Evolutionary conservation across 2,797 vertebrate species (phyloP).

Genomic region (Myoxocephalus aenaeus): DNA sequence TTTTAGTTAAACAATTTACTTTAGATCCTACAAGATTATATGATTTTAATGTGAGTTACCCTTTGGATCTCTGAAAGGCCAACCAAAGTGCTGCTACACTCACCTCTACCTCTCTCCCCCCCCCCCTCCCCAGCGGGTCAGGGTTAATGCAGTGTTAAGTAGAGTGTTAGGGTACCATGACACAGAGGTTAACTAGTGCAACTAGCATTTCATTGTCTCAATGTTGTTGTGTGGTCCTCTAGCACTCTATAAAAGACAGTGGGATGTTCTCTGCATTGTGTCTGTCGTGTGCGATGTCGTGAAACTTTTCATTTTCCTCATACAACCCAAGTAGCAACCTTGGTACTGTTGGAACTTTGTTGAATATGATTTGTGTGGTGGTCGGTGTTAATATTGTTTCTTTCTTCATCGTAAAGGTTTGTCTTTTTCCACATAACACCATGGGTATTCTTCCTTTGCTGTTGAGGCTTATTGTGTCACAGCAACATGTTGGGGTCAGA

Average conservation of each 20-base stretch:
- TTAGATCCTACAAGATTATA: conserved; percentile 19
- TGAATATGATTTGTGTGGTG: conserved; percentile 79
- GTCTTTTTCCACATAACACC: conserved; percentile 66
- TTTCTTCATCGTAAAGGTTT: conserved; percentile 79
- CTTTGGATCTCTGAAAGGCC: conserved; percentile 70
- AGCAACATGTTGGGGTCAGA: conserved; percentile 72
- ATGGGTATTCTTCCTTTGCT: conserved; percentile 72
- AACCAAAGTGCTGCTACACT: conserved; percentile 77
- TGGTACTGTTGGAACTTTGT: conserved; percentile 74
- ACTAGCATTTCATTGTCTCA: conserved; percentile 78
- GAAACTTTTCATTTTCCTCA: conserved; percentile 76
- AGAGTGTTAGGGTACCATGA: conserved; percentile 80
- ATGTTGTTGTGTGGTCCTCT: conserved; percentile 80
- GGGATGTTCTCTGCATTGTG: conserved; percentile 79
- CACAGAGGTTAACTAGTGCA: conserved; percentile 76
- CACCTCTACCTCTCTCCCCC: conserved; percentile 83
- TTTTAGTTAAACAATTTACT: conserved; percentile 25
- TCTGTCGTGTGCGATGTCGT: conserved; percentile 80
- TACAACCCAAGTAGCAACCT: conserved; percentile 71
- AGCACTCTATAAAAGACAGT: conserved; percentile 77
- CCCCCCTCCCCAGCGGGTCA: conserved; percentile 77
- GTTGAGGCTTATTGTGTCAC: conserved; percentile 73
- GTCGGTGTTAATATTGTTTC: conserved; percentile 77
- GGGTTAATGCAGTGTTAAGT: conserved; percentile 77
- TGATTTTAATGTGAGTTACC: conserved; percentile 41